These are phyloP conservation scores for Aleadryas rufinucha DNA, from an alignment of 2,113 vertebrate genomes.

Conservation along the genomic window DNA sequence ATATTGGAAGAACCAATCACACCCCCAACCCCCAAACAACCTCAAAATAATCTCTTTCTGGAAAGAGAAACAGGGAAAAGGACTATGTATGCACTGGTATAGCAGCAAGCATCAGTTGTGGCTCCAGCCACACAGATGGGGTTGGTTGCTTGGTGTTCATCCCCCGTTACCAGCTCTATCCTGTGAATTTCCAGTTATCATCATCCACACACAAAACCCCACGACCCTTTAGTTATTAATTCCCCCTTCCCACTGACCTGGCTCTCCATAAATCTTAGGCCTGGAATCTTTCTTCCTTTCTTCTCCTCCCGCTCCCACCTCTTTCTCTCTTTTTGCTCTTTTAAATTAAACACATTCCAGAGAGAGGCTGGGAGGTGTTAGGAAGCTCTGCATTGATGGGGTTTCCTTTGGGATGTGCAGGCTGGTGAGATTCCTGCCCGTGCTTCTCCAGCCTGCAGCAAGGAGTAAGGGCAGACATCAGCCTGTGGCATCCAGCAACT, in stretches of 20 bases:
- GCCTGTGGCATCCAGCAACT: background rate
- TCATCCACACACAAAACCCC: background rate
- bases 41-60: background rate
- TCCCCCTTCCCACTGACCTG: conserved; percentile 17
- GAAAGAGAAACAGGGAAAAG: background rate
- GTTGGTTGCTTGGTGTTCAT: background rate
- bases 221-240: conserved; percentile 28
- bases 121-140: background rate
- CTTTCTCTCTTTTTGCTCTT: conserved; percentile 18
- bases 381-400: background rate
- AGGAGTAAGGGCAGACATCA: background rate
- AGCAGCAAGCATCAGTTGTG: background rate
- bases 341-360: conserved; percentile 64
- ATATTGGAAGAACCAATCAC: background rate
- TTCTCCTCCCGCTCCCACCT: conserved; percentile 11
- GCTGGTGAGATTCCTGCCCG: background rate
- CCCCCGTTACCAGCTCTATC: background rate
- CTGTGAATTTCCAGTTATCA: conserved; percentile 15
- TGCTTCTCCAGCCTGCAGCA: background rate
- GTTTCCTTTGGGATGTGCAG: background rate
- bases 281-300: conserved; percentile 54
- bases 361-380: conserved; percentile 28
- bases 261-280: conserved; percentile 48
- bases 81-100: background rate
- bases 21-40: background rate